phyloP scores from a whole-genome alignment of 2,797 vertebrate genomes.

The Rachycentron canadum region DNA sequence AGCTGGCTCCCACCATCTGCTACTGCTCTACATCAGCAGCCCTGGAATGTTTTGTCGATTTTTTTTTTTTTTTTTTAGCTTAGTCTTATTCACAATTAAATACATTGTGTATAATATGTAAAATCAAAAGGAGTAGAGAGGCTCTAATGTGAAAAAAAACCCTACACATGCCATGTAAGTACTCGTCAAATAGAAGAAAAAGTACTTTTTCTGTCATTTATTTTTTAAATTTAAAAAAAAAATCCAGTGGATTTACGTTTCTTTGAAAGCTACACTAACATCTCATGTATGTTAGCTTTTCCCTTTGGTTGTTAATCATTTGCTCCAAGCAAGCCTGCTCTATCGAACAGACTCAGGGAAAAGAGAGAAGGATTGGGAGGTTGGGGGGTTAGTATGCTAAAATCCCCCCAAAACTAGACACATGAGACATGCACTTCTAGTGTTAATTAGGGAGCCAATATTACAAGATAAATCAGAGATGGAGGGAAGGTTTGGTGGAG shows the following conservation, averaged over 20 bases:
- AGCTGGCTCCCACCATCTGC: constrained; percentile 88
- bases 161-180: not conserved
- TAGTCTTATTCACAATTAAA: constrained; percentile 47
- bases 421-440: constrained; percentile 74
- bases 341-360: constrained; percentile 63
- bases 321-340: constrained; percentile 72
- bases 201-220: constrained; percentile 21
- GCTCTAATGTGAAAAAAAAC: constrained; percentile 7
- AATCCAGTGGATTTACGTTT: constrained; percentile 47
- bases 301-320: constrained; percentile 77
- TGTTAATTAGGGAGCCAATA: constrained; percentile 85
- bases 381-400: constrained; percentile 76
- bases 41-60: constrained; percentile 51
- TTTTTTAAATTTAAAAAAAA: constrained; percentile 16
- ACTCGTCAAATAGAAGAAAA: constrained; percentile 24
- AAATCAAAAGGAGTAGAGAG: constrained; percentile 42
- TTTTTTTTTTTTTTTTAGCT: constrained; percentile 5
- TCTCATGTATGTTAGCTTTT: constrained; percentile 61
- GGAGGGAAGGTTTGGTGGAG: constrained; percentile 71
- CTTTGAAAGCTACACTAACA: constrained; percentile 64
- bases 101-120: constrained; percentile 9
- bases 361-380: constrained; percentile 53
- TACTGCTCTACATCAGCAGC: constrained; percentile 69
- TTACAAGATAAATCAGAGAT: constrained; percentile 84
- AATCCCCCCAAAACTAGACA: constrained; percentile 80